phyloP scores from a whole-genome alignment of 37 sponge, comb jelly and placozoan genomes.

The Amphimedon queenslandica region DNA sequence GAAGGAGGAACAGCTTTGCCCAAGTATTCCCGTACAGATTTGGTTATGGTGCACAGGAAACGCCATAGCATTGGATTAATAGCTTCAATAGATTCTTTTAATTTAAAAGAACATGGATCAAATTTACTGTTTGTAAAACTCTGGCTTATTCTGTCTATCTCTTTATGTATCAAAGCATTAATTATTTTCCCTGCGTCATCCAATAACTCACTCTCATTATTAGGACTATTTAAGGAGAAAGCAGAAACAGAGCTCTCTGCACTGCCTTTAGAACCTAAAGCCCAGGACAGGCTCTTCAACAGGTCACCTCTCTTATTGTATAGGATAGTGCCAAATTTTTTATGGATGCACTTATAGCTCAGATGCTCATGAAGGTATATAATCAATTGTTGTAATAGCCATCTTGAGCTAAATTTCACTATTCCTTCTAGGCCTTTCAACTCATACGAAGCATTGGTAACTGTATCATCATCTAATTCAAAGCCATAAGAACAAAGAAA shows the following conservation, averaged over 20 bases:
- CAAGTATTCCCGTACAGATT: neutral
- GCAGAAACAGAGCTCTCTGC: neutral
- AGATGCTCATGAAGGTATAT: neutral
- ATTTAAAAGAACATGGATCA: neutral
- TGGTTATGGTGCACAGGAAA: neutral
- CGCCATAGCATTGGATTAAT: conserved; percentile 1
- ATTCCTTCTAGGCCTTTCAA: too few species aligned
- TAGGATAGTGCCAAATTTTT: conserved; percentile 28
- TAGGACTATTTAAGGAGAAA: neutral
- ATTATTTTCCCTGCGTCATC: conserved; percentile 8
- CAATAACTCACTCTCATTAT: neutral
- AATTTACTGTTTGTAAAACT: neutral
- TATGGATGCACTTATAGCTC: conserved; percentile 2
- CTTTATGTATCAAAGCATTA: neutral
- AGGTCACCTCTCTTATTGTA: conserved; percentile 15
- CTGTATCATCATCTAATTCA: neutral
- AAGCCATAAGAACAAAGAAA: too few species aligned
- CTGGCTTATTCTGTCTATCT: too few species aligned
- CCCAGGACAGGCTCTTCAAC: conserved; percentile 12
- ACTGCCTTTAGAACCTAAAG: neutral
- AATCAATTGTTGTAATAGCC: conserved; percentile 15
- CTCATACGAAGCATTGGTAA: too few species aligned
- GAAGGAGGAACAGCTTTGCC: neutral
- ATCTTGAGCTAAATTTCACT: neutral
- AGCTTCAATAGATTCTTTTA: neutral